Evolutionary conservation across 2,797 vertebrate species (phyloP).

Genomic region (Myripristis jacobus): DNA sequence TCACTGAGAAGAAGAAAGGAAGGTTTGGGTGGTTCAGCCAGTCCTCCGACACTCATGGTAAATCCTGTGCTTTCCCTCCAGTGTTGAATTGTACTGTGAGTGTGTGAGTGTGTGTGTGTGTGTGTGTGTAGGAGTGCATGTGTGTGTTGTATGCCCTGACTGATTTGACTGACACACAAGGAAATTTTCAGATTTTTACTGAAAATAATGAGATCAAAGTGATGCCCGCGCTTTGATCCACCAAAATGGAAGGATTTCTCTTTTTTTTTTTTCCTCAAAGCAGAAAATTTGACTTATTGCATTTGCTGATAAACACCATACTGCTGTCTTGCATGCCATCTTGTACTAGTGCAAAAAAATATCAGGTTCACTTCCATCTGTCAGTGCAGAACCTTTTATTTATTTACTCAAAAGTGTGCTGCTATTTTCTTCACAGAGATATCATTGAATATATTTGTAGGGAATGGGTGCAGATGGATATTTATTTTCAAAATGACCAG

Average conservation of each 20-base stretch:
- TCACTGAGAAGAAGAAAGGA: constrained; percentile 98
- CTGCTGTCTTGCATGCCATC: background rate
- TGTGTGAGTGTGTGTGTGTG: constrained; percentile 37
- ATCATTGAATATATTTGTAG: background rate
- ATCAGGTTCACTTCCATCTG: background rate
- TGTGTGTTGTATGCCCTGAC: constrained; percentile 11
- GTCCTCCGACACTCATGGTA: constrained; percentile 97
- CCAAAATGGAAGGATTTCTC: background rate
- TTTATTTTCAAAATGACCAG: background rate
- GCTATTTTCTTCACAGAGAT: background rate
- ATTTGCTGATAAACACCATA: background rate
- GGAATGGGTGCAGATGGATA: too few species aligned
- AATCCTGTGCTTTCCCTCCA: constrained; percentile 84
- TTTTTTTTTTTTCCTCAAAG: background rate
- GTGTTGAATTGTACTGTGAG: constrained; percentile 48
- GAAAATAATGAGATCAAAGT: background rate
- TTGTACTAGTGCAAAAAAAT: background rate
- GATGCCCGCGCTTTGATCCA: background rate
- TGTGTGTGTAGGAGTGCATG: constrained; percentile 25
- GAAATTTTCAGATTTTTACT: background rate
- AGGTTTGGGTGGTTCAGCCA: constrained; percentile 96
- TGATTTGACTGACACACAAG: background rate
- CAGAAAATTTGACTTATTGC: background rate
- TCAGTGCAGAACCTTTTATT: too few species aligned
- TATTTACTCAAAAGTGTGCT: background rate